These are phyloP conservation scores for Fulmarus glacialis DNA, from an alignment of 2,113 vertebrate species.

Conservation along the genomic window DNA sequence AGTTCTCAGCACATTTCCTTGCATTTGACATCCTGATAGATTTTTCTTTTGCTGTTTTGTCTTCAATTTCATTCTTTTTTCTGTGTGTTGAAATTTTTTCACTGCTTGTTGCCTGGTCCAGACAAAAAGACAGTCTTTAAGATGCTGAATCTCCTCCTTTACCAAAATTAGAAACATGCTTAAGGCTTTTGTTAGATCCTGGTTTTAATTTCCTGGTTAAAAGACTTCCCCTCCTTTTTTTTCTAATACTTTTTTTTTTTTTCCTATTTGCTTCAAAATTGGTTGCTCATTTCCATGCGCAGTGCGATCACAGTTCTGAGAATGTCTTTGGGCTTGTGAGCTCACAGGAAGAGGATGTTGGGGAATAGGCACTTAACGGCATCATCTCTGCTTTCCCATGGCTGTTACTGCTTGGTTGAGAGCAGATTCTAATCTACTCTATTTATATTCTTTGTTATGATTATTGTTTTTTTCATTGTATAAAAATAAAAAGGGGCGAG, in stretches of 20 bases:
- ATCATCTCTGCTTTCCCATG: slow-evolving; percentile 12
- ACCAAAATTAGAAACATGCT: slow-evolving; percentile 14
- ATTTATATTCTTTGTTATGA: background rate
- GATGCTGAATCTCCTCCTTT: background rate
- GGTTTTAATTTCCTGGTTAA: slow-evolving; percentile 43
- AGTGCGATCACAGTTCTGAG: background rate
- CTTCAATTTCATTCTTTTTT: background rate
- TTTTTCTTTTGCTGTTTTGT: background rate
- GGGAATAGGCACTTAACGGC: background rate
- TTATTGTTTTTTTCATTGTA: background rate
- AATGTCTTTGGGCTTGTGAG: background rate
- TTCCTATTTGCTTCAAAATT: background rate
- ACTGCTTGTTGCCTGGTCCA: background rate
- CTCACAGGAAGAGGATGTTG: background rate
- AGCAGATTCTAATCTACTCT: background rate
- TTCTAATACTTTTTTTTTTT: no score
- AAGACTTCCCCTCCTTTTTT: background rate
- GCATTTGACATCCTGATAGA: background rate
- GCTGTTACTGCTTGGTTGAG: background rate
- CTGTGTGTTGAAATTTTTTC: background rate
- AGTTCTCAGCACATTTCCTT: background rate
- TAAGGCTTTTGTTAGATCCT: slow-evolving; percentile 1
- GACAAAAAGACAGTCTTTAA: background rate
- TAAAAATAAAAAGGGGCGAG: background rate
- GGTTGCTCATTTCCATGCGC: background rate